Conservation (phyloP, 2,888 invertebrate genomes). For the Drosophila melanosoma region DNA sequence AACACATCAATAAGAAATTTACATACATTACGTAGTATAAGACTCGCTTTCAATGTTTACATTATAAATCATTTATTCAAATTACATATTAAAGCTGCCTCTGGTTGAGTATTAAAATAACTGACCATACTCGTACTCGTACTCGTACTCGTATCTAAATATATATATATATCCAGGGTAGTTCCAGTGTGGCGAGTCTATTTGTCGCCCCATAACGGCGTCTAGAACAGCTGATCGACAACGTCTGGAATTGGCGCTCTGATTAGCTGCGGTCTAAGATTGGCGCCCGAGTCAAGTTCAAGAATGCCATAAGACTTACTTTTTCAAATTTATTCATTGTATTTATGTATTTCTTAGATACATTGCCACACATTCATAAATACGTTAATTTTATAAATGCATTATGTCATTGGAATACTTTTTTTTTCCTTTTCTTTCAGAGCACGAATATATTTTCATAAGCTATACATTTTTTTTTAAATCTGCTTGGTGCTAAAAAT, state of each 20-base stretch:
- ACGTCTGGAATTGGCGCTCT: slow-evolving; percentile 29
- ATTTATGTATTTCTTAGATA: slow-evolving; percentile 31
- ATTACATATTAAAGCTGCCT: slow-evolving; percentile 65
- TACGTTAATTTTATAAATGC: slow-evolving; percentile 26
- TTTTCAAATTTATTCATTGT: slow-evolving; percentile 11
- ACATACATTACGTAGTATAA: slow-evolving; percentile 24
- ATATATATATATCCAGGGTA: slow-evolving; percentile 6
- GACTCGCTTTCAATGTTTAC: slow-evolving; percentile 67
- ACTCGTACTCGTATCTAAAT: neutral
- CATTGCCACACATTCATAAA: slow-evolving; percentile 25
- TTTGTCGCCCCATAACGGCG: slow-evolving; percentile 58
- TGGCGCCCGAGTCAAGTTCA: slow-evolving; percentile 50
- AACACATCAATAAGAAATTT: slow-evolving; percentile 47
- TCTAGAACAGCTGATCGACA: slow-evolving; percentile 66
- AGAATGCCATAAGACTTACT: slow-evolving; percentile 30
- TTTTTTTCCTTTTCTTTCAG: slow-evolving; percentile 8
- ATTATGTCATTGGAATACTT: slow-evolving; percentile 29
- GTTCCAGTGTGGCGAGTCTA: slow-evolving; percentile 55
- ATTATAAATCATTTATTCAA: slow-evolving; percentile 82
- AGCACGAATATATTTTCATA: neutral
- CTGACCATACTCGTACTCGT: slow-evolving; percentile 14
- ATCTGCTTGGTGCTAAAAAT: neutral
- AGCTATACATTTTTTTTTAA: neutral
- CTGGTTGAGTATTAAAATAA: slow-evolving; percentile 20
- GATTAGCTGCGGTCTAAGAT: slow-evolving; percentile 18